These are phyloP conservation scores for Escarpia spicata DNA, from an alignment of 2,888 invertebrate genomes.

Conservation along the genomic window DNA sequence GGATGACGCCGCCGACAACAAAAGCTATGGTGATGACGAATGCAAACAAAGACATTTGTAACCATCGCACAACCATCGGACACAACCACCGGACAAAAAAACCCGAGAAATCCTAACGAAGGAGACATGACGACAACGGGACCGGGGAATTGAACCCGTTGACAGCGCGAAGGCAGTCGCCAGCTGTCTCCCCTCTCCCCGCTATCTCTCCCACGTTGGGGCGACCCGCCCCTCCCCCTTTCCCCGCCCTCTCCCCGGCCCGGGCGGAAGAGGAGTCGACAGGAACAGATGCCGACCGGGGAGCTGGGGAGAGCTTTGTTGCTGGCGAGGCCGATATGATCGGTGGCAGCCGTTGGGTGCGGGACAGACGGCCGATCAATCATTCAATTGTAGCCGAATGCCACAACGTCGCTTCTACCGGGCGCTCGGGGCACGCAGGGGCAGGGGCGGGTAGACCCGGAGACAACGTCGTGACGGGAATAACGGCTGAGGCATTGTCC, in stretches of 20 bases:
- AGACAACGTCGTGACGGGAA: neutral
- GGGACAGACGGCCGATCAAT: neutral
- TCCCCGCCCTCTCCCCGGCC: neutral
- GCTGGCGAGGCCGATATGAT: neutral
- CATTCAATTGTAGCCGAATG: conserved; percentile 13
- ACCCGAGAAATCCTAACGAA: neutral
- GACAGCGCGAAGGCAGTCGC: neutral
- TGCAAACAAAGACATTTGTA: neutral
- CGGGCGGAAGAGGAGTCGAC: neutral
- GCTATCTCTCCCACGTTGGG: neutral
- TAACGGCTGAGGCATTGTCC: conserved; percentile 7
- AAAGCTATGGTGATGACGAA: neutral
- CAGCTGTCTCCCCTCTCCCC: conserved; percentile 14
- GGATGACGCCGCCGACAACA: neutral
- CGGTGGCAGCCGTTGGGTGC: neutral
- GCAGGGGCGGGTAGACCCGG: neutral
- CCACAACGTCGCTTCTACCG: neutral
- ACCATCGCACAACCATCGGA: neutral
- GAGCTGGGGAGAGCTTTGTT: neutral
- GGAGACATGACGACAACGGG: neutral
- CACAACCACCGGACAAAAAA: neutral
- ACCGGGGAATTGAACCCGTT: neutral
- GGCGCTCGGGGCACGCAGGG: neutral
- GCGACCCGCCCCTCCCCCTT: neutral
- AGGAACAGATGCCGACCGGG: neutral